Base-by-base conservation (phyloP, 35 echinoderm and acorn worm species). In the Stichopus chloronotus region DNA sequence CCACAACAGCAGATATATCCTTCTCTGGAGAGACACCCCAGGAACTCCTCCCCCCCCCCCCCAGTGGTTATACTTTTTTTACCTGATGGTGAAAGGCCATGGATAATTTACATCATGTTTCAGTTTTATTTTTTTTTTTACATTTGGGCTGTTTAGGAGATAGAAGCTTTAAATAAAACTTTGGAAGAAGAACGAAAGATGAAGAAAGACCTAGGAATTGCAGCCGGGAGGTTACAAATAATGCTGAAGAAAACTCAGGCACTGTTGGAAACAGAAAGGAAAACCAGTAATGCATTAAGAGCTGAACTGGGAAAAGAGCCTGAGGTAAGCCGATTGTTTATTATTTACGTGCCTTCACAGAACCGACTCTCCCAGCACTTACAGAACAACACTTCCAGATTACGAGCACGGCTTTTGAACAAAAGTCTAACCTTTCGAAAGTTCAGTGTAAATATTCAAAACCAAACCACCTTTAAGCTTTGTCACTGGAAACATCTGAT, bases 231-330 rank as follows among this genome's bases (percentile, higher is more conserved):
- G 90, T 89, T 98, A 25, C 96, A 98, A 69, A 87, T 52, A 6
- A 95, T 95, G 94, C 77, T 98, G 16, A 98, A 98, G 93, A 98
- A 98, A 56, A 95, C 90, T 43, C 96, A 98, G 86, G 79, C 92
- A 16, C 56, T 90, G 23, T 78, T 95, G 24, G 86, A 86, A 17
- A 69, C 83, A 12, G 96, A 98, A 85, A 96, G 91, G 63, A 81
- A 98, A 11, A 92, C 90, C 5, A 82, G 74, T 59, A 84, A 93
- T 76, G 72, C 92, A 76, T 90, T 98, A 25, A 95, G 93, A 60
- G 90, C 92, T 58, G 90, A 94, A 53, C 65, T 77, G 20, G 96
- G 86, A 52, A 89, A 86, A 22, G 92, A 94, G 53, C 83, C 88
- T 57, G 96, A 86, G 91, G 94, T 93, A 78, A 90, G 94, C 82